Conservation (phyloP, 1,140 invertebrate species). For the Tetramorium parvispinum region DNA sequence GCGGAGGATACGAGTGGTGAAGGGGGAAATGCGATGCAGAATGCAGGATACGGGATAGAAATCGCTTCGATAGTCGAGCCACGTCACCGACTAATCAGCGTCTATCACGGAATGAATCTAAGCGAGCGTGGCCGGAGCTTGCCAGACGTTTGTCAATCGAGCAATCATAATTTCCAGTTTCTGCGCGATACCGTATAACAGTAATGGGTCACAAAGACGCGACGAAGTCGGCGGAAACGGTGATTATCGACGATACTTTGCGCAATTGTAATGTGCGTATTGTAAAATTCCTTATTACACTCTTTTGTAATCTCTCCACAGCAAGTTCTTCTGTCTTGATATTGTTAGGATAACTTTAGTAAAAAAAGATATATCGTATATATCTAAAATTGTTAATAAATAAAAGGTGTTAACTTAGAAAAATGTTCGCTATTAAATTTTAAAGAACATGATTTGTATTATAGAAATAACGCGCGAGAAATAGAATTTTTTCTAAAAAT, state of each 20-base stretch:
- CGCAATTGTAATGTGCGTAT: slow-evolving; percentile 29
- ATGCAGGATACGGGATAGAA: slow-evolving; percentile 15
- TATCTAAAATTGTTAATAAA: not conserved
- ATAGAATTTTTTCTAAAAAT: not conserved
- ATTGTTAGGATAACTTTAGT: not conserved
- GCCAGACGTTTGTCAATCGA: slow-evolving; percentile 69
- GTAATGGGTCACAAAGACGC: not conserved
- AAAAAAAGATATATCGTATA: no score
- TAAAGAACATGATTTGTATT: not conserved
- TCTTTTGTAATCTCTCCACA: not conserved
- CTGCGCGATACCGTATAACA: slow-evolving; percentile 26
- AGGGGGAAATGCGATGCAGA: not conserved
- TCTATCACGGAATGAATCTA: slow-evolving; percentile 65
- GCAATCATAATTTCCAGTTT: slow-evolving; percentile 25
- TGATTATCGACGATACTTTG: not conserved
- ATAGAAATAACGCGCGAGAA: not conserved
- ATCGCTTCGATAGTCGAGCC: slow-evolving; percentile 36
- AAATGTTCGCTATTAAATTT: not conserved
- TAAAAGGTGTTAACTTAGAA: not conserved
- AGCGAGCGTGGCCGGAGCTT: not conserved
- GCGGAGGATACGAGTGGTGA: not conserved
- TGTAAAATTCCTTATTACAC: not conserved
- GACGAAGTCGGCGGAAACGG: not conserved
- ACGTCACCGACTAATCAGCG: slow-evolving; percentile 72
- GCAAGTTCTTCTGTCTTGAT: not conserved